These are phyloP conservation scores for Euura saliciscinereae DNA, from an alignment of 1,140 invertebrate genomes.

Conservation along the genomic window DNA sequence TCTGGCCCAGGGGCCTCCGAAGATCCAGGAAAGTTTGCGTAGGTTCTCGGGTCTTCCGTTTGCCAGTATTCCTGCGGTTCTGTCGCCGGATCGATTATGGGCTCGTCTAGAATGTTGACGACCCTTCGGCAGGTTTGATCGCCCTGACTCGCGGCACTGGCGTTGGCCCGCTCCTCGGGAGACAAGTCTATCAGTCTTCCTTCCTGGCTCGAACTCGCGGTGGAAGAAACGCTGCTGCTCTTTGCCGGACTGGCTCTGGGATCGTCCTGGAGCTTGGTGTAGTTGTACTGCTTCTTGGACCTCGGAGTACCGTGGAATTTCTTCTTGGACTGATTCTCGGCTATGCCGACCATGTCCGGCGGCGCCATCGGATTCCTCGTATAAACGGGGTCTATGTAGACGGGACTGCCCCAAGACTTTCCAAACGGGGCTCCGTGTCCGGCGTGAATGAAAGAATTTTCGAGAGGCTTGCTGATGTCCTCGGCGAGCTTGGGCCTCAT, in stretches of 20 bases:
- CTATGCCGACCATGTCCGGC: constrained; percentile 71
- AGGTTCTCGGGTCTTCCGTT: constrained; percentile 46
- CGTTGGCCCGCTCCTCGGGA: constrained; percentile 57
- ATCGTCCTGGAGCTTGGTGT: constrained; percentile 77
- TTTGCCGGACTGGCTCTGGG: constrained; percentile 52
- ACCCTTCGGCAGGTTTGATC: constrained; percentile 41
- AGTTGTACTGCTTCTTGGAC: constrained; percentile 74
- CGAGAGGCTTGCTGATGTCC: constrained; percentile 78
- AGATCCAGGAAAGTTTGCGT: constrained; percentile 50
- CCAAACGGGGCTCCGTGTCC: constrained; percentile 77
- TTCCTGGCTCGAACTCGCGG: constrained; percentile 56
- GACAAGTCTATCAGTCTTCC: constrained; percentile 68
- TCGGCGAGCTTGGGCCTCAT: constrained; percentile 68
- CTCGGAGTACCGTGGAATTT: constrained; percentile 57
- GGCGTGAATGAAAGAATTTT: constrained; percentile 88
- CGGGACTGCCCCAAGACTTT: constrained; percentile 86
- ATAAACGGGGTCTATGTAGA: constrained; percentile 82
- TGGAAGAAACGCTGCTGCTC: constrained; percentile 58
- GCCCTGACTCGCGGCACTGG: constrained; percentile 24
- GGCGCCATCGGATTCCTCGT: constrained; percentile 84
- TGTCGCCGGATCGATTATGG: constrained; percentile 70
- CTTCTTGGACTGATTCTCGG: constrained; percentile 44
- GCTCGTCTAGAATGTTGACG: constrained; percentile 76
- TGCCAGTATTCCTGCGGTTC: constrained; percentile 40
- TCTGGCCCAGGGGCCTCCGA: constrained; percentile 34